A percentile compares a stretch with the other conserved stretches of the same genome.
Evolutionary conservation across 1,140 invertebrate genomes (phyloP).

Genomic region (Dreissena rostriformis): DNA sequence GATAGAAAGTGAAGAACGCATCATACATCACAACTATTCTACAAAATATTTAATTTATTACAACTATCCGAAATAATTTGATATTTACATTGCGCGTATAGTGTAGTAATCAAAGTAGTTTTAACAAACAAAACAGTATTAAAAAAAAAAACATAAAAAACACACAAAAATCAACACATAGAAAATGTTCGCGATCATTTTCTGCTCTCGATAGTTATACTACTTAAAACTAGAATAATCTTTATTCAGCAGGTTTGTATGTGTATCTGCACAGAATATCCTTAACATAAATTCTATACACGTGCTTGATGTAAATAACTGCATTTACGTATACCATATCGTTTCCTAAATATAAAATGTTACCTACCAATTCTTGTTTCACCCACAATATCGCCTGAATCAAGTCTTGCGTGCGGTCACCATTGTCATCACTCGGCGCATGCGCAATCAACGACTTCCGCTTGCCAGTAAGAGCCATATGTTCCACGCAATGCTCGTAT

Average conservation of each 20-base stretch:
- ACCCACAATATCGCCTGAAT: conserved; percentile 55
- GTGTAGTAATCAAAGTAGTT: too few species aligned
- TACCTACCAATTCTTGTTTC: conserved; percentile 45
- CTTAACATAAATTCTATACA: neutral
- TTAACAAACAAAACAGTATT: too few species aligned
- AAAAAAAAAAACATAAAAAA: too few species aligned
- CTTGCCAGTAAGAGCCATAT: conserved; percentile 32
- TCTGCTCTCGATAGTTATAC: neutral
- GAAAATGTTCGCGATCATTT: neutral
- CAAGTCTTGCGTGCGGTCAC: conserved; percentile 32
- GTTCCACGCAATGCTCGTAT: conserved; percentile 22
- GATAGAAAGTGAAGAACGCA: too few species aligned
- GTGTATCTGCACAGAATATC: neutral
- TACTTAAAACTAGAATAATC: neutral
- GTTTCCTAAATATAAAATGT: neutral
- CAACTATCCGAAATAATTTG: too few species aligned
- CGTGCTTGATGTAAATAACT: neutral
- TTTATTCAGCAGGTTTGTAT: neutral
- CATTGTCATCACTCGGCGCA: conserved; percentile 18
- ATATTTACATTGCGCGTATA: too few species aligned
- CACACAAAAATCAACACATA: neutral
- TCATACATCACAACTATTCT: too few species aligned
- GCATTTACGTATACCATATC: neutral
- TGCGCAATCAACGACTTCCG: conserved; percentile 25
- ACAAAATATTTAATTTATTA: too few species aligned